Evolutionary conservation across 2,888 invertebrate genomes (phyloP).

Genomic region (Acrocyrtus sp.): DNA sequence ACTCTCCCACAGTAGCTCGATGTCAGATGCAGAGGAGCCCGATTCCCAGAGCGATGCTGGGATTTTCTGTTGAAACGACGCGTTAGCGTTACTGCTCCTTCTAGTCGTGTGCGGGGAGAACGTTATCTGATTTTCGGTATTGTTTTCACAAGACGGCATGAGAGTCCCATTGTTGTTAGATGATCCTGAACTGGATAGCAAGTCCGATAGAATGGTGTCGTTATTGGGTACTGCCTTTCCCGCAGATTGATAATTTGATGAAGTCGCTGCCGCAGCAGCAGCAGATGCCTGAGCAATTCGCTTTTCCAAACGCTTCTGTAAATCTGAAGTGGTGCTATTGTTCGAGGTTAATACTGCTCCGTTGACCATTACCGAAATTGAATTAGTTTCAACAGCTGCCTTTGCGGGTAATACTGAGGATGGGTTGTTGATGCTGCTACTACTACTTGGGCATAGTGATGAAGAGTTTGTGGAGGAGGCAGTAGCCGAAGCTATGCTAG

Average conservation of each 20-base stretch:
- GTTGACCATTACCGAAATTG: conserved; percentile 49
- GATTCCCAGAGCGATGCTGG: conserved; percentile 25
- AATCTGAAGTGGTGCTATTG: conserved; percentile 21
- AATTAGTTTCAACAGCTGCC: conserved; percentile 14
- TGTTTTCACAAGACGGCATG: neutral
- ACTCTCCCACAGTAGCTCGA: conserved; percentile 32
- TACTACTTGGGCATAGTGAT: neutral
- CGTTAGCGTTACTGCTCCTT: neutral
- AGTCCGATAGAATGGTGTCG: conserved; percentile 26
- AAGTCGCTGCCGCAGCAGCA: conserved; percentile 11
- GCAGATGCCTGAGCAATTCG: conserved; percentile 57
- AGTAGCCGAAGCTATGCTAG: no score
- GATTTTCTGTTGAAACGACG: neutral
- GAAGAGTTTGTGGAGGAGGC: conserved; percentile 32
- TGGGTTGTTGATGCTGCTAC: neutral
- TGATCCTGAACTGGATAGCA: conserved; percentile 4
- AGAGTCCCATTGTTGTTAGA: conserved; percentile 14
- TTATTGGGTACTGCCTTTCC: conserved; percentile 8
- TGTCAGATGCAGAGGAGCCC: neutral
- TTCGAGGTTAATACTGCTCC: conserved; percentile 27
- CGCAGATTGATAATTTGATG: conserved; percentile 16
- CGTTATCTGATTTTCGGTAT: conserved; percentile 39
- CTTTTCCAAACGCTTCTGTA: conserved; percentile 58
- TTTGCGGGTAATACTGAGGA: conserved; percentile 3
- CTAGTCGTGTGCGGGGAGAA: conserved; percentile 24